phyloP scores from a whole-genome alignment of 2,113 vertebrate species.

The Tenebrosternarchus preto region DNA sequence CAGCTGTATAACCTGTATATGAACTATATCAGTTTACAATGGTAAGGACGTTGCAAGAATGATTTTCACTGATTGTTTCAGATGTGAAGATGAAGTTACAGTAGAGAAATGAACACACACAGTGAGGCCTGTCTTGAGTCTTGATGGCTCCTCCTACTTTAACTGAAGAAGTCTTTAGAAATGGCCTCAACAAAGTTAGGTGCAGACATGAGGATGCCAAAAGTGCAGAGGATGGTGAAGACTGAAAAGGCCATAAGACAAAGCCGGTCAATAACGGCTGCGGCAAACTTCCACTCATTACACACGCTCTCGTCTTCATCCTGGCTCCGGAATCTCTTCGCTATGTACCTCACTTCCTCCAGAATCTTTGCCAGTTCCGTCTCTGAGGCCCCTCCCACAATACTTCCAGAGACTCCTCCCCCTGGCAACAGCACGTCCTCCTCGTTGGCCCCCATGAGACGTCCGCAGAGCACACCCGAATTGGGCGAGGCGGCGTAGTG shows the following conservation, averaged over 20 bases:
- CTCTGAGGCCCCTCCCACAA: constrained; percentile 53
- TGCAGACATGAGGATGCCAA: constrained; percentile 95
- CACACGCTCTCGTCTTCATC: constrained; percentile 85
- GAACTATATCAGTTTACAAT: background rate
- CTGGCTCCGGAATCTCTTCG: constrained; percentile 86
- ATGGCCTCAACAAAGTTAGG: constrained; percentile 96
- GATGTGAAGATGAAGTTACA: too few species aligned
- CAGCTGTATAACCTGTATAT: background rate
- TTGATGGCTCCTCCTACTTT: constrained; percentile 45
- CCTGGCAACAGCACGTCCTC: constrained; percentile 79
- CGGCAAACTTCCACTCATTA: constrained; percentile 96
- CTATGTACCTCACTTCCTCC: constrained; percentile 91
- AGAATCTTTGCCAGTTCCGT: constrained; percentile 81
- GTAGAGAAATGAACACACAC: background rate
- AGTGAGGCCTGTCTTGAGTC: background rate
- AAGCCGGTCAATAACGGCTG: constrained; percentile 92
- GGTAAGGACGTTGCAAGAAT: background rate
- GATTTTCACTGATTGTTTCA: background rate
- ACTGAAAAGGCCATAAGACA: constrained; percentile 96
- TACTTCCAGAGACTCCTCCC: constrained; percentile 66
- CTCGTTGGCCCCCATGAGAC: constrained; percentile 75
- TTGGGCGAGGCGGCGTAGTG: constrained; percentile 85
- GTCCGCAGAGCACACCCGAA: constrained; percentile 82
- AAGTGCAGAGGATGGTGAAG: constrained; percentile 95
- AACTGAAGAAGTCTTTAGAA: constrained; percentile 91